Evolutionary conservation across 2,888 invertebrate species (phyloP).

Genomic region (Xestia rhomboidea): DNA sequence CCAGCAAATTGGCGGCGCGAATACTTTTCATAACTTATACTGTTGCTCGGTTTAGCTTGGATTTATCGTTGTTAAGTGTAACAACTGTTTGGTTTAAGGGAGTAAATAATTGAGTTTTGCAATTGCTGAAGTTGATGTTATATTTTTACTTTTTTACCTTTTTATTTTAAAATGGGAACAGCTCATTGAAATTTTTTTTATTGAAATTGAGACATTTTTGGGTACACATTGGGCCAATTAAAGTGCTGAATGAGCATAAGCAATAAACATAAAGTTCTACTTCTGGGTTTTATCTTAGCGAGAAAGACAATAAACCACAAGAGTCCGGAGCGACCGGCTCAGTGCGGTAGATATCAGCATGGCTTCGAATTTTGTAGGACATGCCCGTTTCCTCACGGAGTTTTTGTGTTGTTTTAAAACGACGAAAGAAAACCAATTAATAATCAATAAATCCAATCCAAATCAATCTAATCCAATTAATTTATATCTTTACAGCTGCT

Average conservation of each 20-base stretch:
- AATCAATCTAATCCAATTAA: no score
- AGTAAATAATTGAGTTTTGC: constrained; percentile 19
- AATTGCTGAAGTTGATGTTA: background rate
- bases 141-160: background rate
- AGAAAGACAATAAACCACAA: background rate
- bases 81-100: constrained; percentile 7
- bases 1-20: constrained; percentile 62
- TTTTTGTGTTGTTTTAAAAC: background rate
- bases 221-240: background rate
- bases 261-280: background rate
- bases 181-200: background rate
- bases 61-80: constrained; percentile 43
- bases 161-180: background rate
- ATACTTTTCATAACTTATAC: constrained; percentile 62
- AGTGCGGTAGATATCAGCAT: background rate
- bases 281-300: background rate
- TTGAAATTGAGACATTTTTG: background rate
- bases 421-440: no score
- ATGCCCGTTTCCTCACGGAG: background rate
- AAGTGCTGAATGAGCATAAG: background rate
- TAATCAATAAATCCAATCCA: no score
- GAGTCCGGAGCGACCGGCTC: background rate
- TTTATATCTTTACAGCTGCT: no score
- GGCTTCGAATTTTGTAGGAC: background rate
- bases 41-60: constrained; percentile 37